Evolutionary conservation across 2,113 vertebrate genomes (phyloP), one percentile per base, ranked within the genome.

Genomic region (Hippopotamus amphibius): DNA sequence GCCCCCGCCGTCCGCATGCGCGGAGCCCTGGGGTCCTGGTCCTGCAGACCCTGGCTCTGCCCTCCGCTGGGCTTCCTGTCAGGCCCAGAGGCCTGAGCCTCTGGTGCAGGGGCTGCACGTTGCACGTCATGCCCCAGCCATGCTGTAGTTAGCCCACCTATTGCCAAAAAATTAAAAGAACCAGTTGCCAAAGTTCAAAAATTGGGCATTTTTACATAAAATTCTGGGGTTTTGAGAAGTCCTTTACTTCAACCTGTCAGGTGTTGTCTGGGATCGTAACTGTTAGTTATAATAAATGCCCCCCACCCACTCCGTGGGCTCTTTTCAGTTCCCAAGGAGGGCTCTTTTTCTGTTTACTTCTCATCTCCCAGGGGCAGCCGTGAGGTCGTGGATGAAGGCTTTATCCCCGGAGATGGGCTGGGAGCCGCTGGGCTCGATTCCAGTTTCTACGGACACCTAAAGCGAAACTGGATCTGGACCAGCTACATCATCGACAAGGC

Each of bases 391-490:
- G 99, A 99, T 55, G 99, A 99, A 59, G 99, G 99, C 0, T 94
- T 97, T 0, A 98, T 99, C 77, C 99, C 99, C 0, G 99, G 99
- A 46, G 99, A 99, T 4, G 98, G 99, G 10, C 97, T 99, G 93
- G 99, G 99, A 69, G 99, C 99, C 0, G 99, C 98, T 2, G 99
- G 99, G 4, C 98, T 99, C 28, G 99, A 99, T 97, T 99, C 99
- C 19, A 99, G 99, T 55, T 99, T 99, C 96, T 99, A 99, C 10
- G 98, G 98, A 46, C 99, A 99, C 96, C 98, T 99, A 13, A 99
- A 99, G 97, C 99, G 99, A 48, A 99, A 99, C 87, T 99, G 99
- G 99, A 98, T 99, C 90, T 99, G 99, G 99, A 99, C 99, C 80
- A 99, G 99, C 97, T 99, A 99, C 71, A 99, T 99, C 19, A 99